Conservation (phyloP, 2,113 vertebrate species). For the Gyps fulvus region DNA sequence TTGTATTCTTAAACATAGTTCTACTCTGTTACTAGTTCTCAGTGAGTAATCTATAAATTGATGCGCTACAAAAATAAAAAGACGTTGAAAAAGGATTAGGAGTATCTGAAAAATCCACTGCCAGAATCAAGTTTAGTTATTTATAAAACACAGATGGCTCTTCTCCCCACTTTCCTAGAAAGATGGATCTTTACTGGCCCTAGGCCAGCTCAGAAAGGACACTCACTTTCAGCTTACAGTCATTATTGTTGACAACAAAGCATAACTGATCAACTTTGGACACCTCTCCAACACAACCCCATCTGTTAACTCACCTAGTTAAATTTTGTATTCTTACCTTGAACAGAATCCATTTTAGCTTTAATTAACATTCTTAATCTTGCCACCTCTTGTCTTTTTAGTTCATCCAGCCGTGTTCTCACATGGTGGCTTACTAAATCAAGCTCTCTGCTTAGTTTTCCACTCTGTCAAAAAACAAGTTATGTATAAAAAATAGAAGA, state of each 20-base stretch:
- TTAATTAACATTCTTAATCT: conserved; percentile 93
- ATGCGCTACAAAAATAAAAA: background rate
- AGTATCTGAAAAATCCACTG: background rate
- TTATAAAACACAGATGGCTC: background rate
- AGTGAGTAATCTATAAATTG: background rate
- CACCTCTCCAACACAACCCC: background rate
- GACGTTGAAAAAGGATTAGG: background rate
- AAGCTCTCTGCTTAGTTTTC: conserved; percentile 92
- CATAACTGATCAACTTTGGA: background rate
- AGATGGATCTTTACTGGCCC: background rate
- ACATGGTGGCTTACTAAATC: conserved; percentile 96
- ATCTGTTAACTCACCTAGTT: background rate
- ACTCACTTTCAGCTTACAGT: background rate
- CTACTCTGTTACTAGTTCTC: background rate
- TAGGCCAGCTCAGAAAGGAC: background rate
- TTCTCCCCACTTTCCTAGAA: background rate
- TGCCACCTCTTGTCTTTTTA: conserved; percentile 94
- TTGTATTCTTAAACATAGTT: background rate
- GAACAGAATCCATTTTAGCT: conserved; percentile 90
- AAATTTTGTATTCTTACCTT: conserved; percentile 77
- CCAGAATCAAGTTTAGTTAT: background rate
- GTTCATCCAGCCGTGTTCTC: conserved; percentile 91
- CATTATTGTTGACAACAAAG: background rate
- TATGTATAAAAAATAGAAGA: background rate
- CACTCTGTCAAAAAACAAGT: conserved; percentile 78